Evolutionary conservation across 2,797 vertebrate genomes (phyloP).

Genomic region (Pipistrellus nathusii): DNA sequence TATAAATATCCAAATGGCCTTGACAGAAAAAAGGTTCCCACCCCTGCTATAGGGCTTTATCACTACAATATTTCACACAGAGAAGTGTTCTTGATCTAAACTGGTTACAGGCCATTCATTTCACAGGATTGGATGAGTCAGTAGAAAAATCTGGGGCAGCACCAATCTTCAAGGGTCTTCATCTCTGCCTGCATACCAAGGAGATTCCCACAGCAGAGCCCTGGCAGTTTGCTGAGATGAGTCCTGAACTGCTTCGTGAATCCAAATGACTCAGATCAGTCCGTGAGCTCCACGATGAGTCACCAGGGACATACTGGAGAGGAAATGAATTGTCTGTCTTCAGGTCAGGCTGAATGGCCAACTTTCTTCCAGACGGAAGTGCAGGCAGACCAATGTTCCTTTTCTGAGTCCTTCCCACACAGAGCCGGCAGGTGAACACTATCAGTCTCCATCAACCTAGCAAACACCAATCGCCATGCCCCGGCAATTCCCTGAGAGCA

Average conservation of each 20-base stretch:
- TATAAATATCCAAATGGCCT: no score
- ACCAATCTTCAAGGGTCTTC: not conserved
- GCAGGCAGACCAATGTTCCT: not conserved
- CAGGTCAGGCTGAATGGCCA: not conserved
- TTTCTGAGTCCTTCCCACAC: not conserved
- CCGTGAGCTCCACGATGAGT: not conserved
- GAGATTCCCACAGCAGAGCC: not conserved
- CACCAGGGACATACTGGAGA: not conserved
- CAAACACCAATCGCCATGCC: not conserved
- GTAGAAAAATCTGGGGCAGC: no score
- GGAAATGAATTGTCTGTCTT: not conserved
- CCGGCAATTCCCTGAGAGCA: not conserved
- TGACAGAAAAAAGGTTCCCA: no score
- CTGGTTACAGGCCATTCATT: no score
- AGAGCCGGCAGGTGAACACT: not conserved
- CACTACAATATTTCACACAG: no score
- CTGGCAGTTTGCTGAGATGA: not conserved
- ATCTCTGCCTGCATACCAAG: not conserved
- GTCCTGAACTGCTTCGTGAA: not conserved
- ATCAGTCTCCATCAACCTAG: not conserved
- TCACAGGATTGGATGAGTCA: no score
- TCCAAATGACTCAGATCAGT: conserved; percentile 8
- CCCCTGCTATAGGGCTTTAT: no score
- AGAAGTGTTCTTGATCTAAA: no score
- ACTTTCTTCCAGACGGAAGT: not conserved